Base-by-base conservation (phyloP, 1,140 invertebrate genomes). In the Mylabris phalerata region DNA sequence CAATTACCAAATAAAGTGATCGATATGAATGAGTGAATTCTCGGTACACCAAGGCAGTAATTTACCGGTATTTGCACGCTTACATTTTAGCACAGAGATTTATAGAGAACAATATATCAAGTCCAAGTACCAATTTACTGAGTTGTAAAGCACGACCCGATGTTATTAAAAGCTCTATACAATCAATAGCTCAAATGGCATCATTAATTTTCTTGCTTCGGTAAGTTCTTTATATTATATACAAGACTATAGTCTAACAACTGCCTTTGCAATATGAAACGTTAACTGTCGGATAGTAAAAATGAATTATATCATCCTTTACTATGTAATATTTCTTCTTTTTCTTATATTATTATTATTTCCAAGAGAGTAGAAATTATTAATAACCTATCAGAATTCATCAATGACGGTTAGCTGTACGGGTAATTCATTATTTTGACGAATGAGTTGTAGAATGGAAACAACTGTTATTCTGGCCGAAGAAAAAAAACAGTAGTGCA, bases 101-200 rank as follows among this genome's bases (percentile, higher is more conserved):
- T 64, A 64, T 61, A 64, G 59, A 58, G 56, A 59, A 64, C 63
- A 56, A 64, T 64, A 64, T 62, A 59, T 64, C 63, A 64, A 55
- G 52, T 64, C 63, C 55, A 65, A 63, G 64, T 59, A 65, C 64
- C 61, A 65, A 65, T 65, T 65, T 65, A 63, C 58, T 60, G 64
- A 61, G 64, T 63, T 65, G 64, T 65, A 65, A 65, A 65, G 61
- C 64, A 63, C 64, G 64, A 65, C 61, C 56, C 60, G 48, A 63
- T 65, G 61, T 60, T 65, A 65, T 65, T 62, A 62, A 65, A 65
- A 62, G 63, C 63, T 55, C 60, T 58, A 59, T 62, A 62, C 57
- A 62, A 60, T 65, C 63, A 62, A 65, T 65, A 62, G 61, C 61
- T 60, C 63, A 65, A 65, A 65, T 65, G 63, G 63, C 62, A 60